Evolutionary conservation across 2,797 vertebrate species (phyloP), one percentile per base, ranked within the genome.

Genomic region (Rhadinocentrus ornatus): DNA sequence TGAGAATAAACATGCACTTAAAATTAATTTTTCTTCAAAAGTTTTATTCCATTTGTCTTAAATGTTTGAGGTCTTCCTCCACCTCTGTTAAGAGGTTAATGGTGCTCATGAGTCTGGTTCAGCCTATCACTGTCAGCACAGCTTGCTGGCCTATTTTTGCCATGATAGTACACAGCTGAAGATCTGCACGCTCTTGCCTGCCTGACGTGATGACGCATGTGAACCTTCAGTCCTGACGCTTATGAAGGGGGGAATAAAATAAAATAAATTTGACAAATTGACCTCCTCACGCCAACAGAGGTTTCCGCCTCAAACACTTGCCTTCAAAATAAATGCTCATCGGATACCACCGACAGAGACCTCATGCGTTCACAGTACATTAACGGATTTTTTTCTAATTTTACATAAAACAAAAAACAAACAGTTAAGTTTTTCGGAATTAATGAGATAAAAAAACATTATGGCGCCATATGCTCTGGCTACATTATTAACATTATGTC

Each of bases 321-420:
- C 34, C 35, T 62, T 71, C 68, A 77, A 62, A 77, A 71, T 62
- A 71, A 77, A 48, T 3, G 13, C 3, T 7, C 16, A 18, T 11
- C 16, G 34, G 4, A 26, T 54, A 54, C 12, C 35, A 11, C 34
- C 10, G 1, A 35, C 10, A 11, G 2, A 37, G 11, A 7, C 32
- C 1, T 34, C 2, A 37, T 13, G 35, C 12, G 13, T 37, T 37
- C 35, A 12, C 35, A 37, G 35, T 13, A 12, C 12, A 37, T 13
- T 3, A 37, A 12, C 13, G 13, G 3, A 10, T 10, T 10, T 35
- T 10, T 10, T 35, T 35, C 34, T 2, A 31, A 11, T 35, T 35
- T 35, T 35, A 37, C 35, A 12, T 13, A 37, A 13, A 37, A 37
- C 35, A 37, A 37, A 12, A 37, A 37, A 37, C n/a, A n/a, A n/a